Percentiles rank a stretch among this genome's conserved stretches.
Evolutionary conservation across 1,140 invertebrate genomes (phyloP).

Genomic region (Chelonus insularis): DNA sequence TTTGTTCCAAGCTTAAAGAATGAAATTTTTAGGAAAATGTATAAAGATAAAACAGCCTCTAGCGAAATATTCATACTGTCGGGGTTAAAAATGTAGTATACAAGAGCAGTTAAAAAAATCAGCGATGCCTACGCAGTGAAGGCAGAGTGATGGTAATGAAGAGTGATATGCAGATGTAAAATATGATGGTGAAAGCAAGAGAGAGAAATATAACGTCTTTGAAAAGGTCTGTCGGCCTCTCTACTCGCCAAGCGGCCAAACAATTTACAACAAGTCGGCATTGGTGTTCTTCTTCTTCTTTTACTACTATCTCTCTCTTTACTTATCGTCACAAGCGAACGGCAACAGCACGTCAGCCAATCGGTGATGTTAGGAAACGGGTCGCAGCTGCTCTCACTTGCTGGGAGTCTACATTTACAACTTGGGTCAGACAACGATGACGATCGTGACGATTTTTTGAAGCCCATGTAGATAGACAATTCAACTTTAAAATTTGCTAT

Average conservation of each 20-base stretch:
- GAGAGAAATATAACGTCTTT: neutral
- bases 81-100: no score
- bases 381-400: conserved; percentile 23
- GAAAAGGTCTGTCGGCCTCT: neutral
- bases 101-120: no score
- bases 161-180: neutral
- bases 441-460: no score
- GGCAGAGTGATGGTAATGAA: no score
- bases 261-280: neutral
- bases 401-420: neutral
- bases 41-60: no score
- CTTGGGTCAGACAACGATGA: neutral
- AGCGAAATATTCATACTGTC: no score
- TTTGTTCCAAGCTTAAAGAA: no score
- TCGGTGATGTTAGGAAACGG: conserved; percentile 16
- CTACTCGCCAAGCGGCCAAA: neutral
- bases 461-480: no score
- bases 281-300: neutral
- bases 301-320: neutral
- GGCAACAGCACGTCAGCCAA: conserved; percentile 1
- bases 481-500: no score
- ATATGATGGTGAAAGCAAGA: neutral
- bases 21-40: no score
- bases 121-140: no score
- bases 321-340: conserved; percentile 9